Conservation (phyloP, 2,113 vertebrate genomes). For the Lagopus muta region DNA sequence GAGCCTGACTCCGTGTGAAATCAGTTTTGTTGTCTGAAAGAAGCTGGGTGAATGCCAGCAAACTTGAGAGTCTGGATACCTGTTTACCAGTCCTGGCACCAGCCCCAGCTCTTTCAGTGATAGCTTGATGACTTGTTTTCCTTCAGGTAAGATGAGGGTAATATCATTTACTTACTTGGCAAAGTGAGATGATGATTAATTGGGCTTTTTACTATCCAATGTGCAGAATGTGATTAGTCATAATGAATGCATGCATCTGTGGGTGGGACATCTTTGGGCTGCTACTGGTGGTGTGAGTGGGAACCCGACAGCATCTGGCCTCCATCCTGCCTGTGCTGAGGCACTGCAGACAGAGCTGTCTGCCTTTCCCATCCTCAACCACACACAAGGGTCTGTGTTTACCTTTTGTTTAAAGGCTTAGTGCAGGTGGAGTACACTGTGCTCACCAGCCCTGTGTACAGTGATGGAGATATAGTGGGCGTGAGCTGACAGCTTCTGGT, state of each 20-base stretch:
- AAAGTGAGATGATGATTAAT: slow-evolving; percentile 7
- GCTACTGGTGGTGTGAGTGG: fast-evolving
- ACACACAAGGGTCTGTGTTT: neutral
- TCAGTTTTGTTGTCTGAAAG: neutral
- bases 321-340: neutral
- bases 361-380: neutral
- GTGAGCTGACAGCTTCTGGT: neutral
- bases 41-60: neutral
- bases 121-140: neutral
- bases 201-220: neutral
- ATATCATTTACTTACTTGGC: slow-evolving; percentile 1
- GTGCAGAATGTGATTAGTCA: neutral
- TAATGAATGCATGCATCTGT: fast-evolving
- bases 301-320: neutral
- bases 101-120: neutral
- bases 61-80: neutral
- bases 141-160: neutral
- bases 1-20: neutral
- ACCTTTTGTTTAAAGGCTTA: neutral
- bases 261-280: fast-evolving
- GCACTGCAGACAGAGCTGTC: neutral
- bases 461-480: neutral
- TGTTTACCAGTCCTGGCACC: neutral
- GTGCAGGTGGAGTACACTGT: neutral
- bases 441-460: neutral